These are phyloP conservation scores for Chaitophorus viminalis DNA, from an alignment of 2,888 invertebrate species.

Conservation along the genomic window DNA sequence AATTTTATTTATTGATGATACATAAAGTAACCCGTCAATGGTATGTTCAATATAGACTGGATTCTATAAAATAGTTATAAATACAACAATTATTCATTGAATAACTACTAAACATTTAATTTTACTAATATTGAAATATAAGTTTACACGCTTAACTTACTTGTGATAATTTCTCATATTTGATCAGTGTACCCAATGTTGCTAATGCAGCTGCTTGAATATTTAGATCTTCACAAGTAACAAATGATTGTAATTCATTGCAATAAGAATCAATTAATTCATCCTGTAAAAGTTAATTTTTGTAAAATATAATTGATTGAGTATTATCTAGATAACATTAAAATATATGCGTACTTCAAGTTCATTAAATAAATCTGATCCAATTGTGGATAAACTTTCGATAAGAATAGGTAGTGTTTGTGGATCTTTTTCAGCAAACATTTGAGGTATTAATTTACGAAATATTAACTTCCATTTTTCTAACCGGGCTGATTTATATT, in stretches of 20 bases:
- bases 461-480: conserved; percentile 60
- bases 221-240: conserved; percentile 23
- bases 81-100: background rate
- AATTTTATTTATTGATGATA: conserved; percentile 35
- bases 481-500: conserved; percentile 35
- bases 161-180: conserved; percentile 46
- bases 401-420: conserved; percentile 49
- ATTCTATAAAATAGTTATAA: conserved; percentile 23
- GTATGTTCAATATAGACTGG: conserved; percentile 27
- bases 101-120: background rate
- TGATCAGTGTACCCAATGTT: conserved; percentile 44
- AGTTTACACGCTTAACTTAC: background rate
- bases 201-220: conserved; percentile 51
- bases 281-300: background rate
- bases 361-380: conserved; percentile 41
- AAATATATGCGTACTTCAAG: conserved; percentile 34
- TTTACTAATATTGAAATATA: background rate
- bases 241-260: conserved; percentile 38
- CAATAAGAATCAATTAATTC: conserved; percentile 32
- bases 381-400: conserved; percentile 56
- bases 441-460: conserved; percentile 49
- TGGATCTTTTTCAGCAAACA: conserved; percentile 47
- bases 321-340: background rate
- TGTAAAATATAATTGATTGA: background rate
- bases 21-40: conserved; percentile 50